A percentile compares a stretch with the other conserved stretches of the same genome.
Conservation (phyloP, 2,113 vertebrate genomes). For the Microtus oregoni region DNA sequence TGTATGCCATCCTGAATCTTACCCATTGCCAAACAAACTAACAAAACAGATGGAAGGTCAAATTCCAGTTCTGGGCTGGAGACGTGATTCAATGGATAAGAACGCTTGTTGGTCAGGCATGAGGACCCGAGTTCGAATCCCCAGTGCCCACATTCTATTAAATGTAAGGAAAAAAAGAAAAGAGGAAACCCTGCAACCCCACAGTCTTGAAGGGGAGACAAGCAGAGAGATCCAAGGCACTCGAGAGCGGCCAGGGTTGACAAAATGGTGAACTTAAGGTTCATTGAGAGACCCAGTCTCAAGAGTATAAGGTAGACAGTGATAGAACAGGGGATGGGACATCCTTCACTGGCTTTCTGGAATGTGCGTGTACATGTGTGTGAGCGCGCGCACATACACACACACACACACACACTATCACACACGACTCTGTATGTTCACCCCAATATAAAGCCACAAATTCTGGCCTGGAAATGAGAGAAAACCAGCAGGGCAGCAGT, state of each 20-base stretch:
- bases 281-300: background rate
- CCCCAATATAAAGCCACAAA: background rate
- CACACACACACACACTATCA: too few relatives aligned
- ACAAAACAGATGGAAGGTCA: slow-evolving; percentile 11
- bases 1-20: slow-evolving; percentile 42
- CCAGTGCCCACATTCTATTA: background rate
- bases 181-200: background rate
- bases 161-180: background rate
- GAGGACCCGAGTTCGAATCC: background rate
- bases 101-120: background rate
- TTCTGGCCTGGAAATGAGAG: background rate
- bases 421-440: background rate
- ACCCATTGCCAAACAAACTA: slow-evolving; percentile 59
- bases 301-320: background rate
- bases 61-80: background rate
- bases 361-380: background rate
- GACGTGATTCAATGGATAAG: background rate
- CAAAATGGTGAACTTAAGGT: background rate
- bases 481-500: background rate
- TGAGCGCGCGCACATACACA: too few relatives aligned
- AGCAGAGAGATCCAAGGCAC: background rate
- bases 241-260: background rate
- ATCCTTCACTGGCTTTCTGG: background rate
- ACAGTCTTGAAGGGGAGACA: background rate
- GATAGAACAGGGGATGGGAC: background rate